Evolutionary conservation across 2,797 vertebrate genomes (phyloP).

Genomic region (Malacoctenus gilli): DNA sequence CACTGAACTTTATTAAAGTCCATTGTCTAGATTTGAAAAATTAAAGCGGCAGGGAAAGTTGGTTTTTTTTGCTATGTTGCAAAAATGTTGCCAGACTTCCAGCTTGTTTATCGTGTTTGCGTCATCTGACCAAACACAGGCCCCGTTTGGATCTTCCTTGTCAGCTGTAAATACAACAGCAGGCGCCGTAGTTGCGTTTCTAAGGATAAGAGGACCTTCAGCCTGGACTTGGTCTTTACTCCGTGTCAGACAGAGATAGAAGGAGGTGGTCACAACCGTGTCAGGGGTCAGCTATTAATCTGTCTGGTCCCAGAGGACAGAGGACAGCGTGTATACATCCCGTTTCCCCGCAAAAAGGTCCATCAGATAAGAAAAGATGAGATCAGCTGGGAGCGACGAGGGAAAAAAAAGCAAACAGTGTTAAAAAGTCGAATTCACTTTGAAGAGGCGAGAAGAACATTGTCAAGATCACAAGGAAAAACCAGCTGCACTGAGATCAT

Average conservation of each 20-base stretch:
- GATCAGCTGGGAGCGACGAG: not conserved
- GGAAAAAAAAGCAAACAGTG: too few species aligned
- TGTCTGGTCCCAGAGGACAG: conserved; percentile 3
- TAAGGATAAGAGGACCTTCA: conserved; percentile 41
- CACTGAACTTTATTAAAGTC: too few species aligned
- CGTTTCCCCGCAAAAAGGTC: too few species aligned
- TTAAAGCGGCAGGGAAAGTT: not conserved
- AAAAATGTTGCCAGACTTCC: not conserved
- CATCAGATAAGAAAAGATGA: too few species aligned
- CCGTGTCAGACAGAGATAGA: conserved; percentile 18
- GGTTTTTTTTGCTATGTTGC: not conserved
- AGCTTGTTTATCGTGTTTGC: too few species aligned
- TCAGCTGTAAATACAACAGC: conserved; percentile 29
- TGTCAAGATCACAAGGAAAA: too few species aligned
- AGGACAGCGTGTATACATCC: not conserved
- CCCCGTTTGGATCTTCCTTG: conserved; percentile 1
- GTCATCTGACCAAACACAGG: conserved; percentile 36
- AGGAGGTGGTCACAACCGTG: conserved; percentile 17
- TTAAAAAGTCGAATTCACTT: too few species aligned
- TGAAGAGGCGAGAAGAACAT: too few species aligned
- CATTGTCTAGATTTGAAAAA: too few species aligned
- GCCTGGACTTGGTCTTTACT: conserved; percentile 39
- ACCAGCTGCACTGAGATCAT: too few species aligned
- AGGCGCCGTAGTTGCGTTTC: conserved; percentile 20
- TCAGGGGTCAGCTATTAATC: conserved; percentile 26